phyloP scores from a whole-genome alignment of 2,888 invertebrate species.

The Rotaria magnacalcarata region DNA sequence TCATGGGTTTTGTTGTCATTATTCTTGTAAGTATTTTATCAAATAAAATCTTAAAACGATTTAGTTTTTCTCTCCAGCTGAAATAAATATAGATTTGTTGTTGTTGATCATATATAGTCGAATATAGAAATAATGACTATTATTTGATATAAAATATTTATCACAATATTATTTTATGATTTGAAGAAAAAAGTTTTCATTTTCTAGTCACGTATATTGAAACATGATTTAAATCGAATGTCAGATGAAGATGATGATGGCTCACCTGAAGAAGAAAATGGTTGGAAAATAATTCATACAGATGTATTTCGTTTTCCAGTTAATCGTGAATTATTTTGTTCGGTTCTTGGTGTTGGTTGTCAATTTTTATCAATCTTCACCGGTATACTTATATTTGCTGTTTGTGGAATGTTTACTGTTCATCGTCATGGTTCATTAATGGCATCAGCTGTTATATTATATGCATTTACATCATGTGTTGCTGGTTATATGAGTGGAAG shows the following conservation, averaged over 20 bases:
- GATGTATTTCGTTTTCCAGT: constrained; percentile 62
- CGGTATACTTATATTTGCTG: constrained; percentile 61
- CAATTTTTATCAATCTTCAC: constrained; percentile 62
- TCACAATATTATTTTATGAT: no score
- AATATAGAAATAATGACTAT: no score
- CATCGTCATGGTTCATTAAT: constrained; percentile 62
- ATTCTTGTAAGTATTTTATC: constrained; percentile 59
- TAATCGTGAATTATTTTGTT: constrained; percentile 60
- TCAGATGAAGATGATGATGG: constrained; percentile 59
- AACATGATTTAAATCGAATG: constrained; percentile 61
- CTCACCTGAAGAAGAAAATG: constrained; percentile 61
- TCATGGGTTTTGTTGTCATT: constrained; percentile 62
- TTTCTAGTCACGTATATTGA: constrained; percentile 59
- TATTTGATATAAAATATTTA: no score
- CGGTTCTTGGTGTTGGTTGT: constrained; percentile 61
- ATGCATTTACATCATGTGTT: constrained; percentile 62
- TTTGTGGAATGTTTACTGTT: constrained; percentile 61
- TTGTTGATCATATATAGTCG: no score
- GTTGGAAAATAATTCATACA: constrained; percentile 63
- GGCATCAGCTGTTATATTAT: constrained; percentile 60
- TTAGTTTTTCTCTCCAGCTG: no score
- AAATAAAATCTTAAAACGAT: no score
- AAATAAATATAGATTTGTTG: no score
- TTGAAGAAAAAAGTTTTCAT: no score
- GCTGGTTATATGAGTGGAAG: constrained; percentile 62